Conservation (phyloP, 2,888 invertebrate genomes). For the Tineola bisselliella region DNA sequence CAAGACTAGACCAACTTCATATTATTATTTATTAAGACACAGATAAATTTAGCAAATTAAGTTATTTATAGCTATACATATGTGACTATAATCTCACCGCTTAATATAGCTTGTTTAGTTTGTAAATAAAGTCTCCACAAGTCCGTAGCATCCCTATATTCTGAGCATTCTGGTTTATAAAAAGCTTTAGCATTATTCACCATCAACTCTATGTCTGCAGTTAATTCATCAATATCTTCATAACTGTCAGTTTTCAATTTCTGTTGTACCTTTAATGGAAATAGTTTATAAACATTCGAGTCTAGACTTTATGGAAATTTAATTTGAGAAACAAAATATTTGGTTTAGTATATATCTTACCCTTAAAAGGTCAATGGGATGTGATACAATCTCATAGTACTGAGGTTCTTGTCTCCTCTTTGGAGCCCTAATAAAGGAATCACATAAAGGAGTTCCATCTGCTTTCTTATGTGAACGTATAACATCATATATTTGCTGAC, state of each 20-base stretch:
- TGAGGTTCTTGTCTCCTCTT: conserved; percentile 92
- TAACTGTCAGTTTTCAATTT: conserved; percentile 98
- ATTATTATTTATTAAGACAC: too few relatives aligned
- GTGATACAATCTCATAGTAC: conserved; percentile 90
- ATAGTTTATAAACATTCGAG: not conserved
- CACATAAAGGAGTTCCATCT: conserved; percentile 90
- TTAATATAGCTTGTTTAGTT: conserved; percentile 46
- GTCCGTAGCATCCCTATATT: conserved; percentile 89
- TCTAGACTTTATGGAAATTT: not conserved
- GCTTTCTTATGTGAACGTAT: conserved; percentile 91
- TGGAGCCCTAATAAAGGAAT: conserved; percentile 93
- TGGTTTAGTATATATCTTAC: conserved; percentile 40
- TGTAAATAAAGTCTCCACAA: conserved; percentile 85
- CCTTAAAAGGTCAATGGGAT: conserved; percentile 94
- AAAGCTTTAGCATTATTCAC: conserved; percentile 95
- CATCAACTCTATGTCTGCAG: conserved; percentile 89
- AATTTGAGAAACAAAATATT: not conserved
- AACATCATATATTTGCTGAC: conserved; percentile 92
- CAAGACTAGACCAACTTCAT: too few relatives aligned
- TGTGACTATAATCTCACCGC: conserved; percentile 36
- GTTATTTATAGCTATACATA: too few relatives aligned
- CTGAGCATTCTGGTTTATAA: conserved; percentile 86
- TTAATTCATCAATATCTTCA: conserved; percentile 90
- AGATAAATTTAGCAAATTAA: too few relatives aligned
- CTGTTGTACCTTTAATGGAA: conserved; percentile 81